Base-by-base conservation (phyloP, 2,113 vertebrate species). In the Morone chrysops region DNA sequence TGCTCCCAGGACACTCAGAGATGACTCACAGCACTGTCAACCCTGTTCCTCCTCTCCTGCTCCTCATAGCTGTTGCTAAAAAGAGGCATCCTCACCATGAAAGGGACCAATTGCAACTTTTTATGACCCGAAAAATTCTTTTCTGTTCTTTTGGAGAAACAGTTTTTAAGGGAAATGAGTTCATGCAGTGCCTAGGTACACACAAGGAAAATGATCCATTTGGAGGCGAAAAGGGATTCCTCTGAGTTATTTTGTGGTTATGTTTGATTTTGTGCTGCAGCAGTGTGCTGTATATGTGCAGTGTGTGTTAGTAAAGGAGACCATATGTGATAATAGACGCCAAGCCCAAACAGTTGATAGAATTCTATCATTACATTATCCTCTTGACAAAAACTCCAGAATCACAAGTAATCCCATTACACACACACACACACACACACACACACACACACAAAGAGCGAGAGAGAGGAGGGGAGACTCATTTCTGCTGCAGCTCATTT, bases 401-500 rank as follows among this genome's bases (percentile, higher is more conserved):
- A 53, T 84, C 59, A 75, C 3, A 48, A 40, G 56, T 63, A 69
- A 56, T 17, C 31, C 16, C 38, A 54, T 66, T 56, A 31, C 50
- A 75, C 51, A 43, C 31, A 78, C 13, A 57, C 48, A 43, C 38
- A 17, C 31, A 43, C 25, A 50, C 31, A 61, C 16, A 59, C 54
- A 47, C 45, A 47, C 5, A 47, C 3, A 47, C 11, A 45, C 2
- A 20, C 1, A 72, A 0, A 45, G 63, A 7, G 56, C 41, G 57
- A 54, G 79, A 41, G 51, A 69, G 43, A 71, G 61, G 40, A 75
- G 53, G 45, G 78, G 76, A 78, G 80, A 71, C 79, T 85, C 2
- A 65, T 90, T 90, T 92, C 85, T 91, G 80, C 92, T 91, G 84
- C 78, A 78, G 84, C 88, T 93, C 84, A 86, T 92, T 94, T 93